phyloP scores from a whole-genome alignment of 2,113 vertebrate species.

The Balaeniceps rex region DNA sequence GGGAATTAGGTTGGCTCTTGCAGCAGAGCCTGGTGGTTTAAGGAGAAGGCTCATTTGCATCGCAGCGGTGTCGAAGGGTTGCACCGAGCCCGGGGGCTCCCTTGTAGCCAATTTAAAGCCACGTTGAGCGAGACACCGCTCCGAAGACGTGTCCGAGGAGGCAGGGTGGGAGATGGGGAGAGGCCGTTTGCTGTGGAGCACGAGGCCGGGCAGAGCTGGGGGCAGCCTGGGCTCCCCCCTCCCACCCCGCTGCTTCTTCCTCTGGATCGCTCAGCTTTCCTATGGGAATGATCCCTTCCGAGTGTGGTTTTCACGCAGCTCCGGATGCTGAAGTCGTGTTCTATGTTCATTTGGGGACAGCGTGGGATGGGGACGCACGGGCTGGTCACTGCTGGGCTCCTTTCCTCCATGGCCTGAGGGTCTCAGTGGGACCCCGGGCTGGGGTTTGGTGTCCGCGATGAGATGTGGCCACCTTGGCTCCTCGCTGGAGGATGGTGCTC shows the following conservation, averaged over 20 bases:
- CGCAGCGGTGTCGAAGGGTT: neutral
- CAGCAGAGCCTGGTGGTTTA: neutral
- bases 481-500: neutral
- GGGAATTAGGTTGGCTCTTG: neutral
- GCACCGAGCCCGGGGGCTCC: neutral
- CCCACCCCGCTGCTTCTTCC: accelerated
- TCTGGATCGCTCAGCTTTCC: neutral
- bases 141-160: accelerated
- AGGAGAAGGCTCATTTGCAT: neutral
- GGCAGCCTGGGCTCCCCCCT: neutral
- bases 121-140: neutral
- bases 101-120: neutral
- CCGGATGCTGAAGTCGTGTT: neutral
- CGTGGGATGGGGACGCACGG: accelerated
- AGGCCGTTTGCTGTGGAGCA: neutral
- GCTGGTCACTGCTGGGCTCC: neutral
- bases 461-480: neutral
- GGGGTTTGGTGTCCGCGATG: neutral
- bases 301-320: neutral
- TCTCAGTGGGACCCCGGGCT: neutral
- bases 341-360: neutral
- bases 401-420: neutral
- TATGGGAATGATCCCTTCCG: neutral
- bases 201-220: neutral
- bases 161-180: neutral